Evolutionary conservation across 2,888 invertebrate genomes (phyloP).

Genomic region (Lottia gigantea): DNA sequence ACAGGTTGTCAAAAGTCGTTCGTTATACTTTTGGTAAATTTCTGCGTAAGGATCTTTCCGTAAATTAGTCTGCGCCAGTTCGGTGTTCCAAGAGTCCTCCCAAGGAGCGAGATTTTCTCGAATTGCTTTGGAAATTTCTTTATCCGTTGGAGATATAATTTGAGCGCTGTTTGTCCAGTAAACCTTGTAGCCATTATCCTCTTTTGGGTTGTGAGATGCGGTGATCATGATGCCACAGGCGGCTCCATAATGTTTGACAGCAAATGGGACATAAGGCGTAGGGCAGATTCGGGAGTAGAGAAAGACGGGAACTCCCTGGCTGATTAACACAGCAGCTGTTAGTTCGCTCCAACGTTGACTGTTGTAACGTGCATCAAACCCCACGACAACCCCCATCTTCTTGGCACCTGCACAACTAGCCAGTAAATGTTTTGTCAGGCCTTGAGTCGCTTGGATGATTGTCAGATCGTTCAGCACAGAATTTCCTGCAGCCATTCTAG

Average conservation of each 20-base stretch:
- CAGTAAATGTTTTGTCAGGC: constrained; percentile 81
- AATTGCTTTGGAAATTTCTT: constrained; percentile 84
- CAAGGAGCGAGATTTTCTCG: constrained; percentile 81
- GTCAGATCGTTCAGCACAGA: constrained; percentile 95
- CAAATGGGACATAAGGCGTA: constrained; percentile 94
- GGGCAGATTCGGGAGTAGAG: constrained; percentile 85
- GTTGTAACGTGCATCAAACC: constrained; percentile 92
- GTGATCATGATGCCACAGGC: constrained; percentile 93
- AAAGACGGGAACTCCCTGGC: constrained; percentile 81
- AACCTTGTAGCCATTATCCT: constrained; percentile 97
- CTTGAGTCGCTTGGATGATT: constrained; percentile 86
- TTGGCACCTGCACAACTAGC: constrained; percentile 73
- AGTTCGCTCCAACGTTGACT: constrained; percentile 91
- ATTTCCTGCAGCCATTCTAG: constrained; percentile 92
- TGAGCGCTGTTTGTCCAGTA: constrained; percentile 94
- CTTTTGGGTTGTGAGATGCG: constrained; percentile 94
- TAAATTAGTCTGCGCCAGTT: constrained; percentile 69
- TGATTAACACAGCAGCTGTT: constrained; percentile 85
- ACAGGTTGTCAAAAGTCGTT: constrained; percentile 8
- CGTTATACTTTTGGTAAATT: constrained; percentile 71
- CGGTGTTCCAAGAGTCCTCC: constrained; percentile 81
- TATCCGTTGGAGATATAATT: constrained; percentile 92
- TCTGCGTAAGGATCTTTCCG: constrained; percentile 79
- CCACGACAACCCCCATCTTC: constrained; percentile 83
- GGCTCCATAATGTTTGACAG: constrained; percentile 79